phyloP scores from a whole-genome alignment of 2,888 invertebrate genomes.

The Diaphora mendica region DNA sequence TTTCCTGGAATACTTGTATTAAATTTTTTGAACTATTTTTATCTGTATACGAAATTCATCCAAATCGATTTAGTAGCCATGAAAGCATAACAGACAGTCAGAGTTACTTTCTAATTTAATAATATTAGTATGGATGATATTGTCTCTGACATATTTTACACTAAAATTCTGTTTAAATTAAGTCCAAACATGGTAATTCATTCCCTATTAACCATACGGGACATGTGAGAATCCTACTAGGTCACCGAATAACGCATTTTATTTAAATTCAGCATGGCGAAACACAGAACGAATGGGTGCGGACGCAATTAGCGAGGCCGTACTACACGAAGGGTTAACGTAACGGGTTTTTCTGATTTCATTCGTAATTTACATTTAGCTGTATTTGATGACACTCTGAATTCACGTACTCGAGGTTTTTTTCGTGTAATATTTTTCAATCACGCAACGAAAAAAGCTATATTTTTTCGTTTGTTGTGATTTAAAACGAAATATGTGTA shows the following conservation, averaged over 20 bases:
- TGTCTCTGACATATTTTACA: background rate
- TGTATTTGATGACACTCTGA: conserved; percentile 44
- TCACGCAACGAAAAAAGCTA: background rate
- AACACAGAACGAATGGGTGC: conserved; percentile 56
- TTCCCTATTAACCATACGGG: conserved; percentile 2
- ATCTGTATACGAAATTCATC: too few species aligned
- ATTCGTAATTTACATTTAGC: conserved; percentile 48
- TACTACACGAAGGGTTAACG: conserved; percentile 39
- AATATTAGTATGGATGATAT: background rate
- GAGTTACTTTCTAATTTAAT: too few species aligned
- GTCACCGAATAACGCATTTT: conserved; percentile 45
- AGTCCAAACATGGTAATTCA: too few species aligned
- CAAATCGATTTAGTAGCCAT: too few species aligned
- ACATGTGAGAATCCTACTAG: conserved; percentile 21
- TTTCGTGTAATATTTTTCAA: conserved; percentile 13
- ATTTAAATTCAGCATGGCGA: conserved; percentile 51
- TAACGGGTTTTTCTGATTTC: conserved; percentile 44
- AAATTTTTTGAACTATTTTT: too few species aligned
- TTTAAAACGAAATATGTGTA: background rate
- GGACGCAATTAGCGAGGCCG: conserved; percentile 58
- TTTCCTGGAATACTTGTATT: too few species aligned
- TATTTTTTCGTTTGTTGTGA: background rate
- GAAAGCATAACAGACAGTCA: too few species aligned
- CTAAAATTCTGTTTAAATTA: background rate
- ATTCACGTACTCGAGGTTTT: conserved; percentile 17